These are phyloP conservation scores for Lepidurus packardi DNA, from an alignment of 1,140 invertebrate genomes.

Conservation along the genomic window DNA sequence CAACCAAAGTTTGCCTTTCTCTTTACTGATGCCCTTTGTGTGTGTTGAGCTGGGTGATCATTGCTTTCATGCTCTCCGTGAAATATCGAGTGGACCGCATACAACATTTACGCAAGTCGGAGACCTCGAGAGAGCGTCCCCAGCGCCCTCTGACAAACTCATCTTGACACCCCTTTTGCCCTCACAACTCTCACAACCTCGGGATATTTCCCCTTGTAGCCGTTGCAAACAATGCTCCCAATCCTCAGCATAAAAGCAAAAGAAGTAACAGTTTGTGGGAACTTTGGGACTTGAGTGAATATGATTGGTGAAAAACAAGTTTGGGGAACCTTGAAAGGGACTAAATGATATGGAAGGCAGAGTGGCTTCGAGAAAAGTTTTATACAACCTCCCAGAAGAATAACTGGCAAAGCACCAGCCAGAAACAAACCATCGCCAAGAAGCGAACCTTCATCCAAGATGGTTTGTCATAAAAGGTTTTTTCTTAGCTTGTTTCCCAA, in stretches of 20 bases:
- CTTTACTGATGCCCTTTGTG: background rate
- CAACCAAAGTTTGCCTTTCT: conserved; percentile 7
- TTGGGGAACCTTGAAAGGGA: too few species aligned
- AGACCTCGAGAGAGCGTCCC: background rate
- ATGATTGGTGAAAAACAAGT: too few species aligned
- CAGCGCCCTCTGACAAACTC: background rate
- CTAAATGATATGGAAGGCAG: too few species aligned
- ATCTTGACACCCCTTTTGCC: conserved; percentile 3
- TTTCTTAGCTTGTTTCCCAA: too few species aligned
- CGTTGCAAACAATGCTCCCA: background rate
- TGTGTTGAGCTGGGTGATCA: background rate
- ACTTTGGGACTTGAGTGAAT: too few species aligned
- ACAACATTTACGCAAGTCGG: background rate
- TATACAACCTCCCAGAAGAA: too few species aligned
- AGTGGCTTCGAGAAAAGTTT: too few species aligned
- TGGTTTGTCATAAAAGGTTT: too few species aligned
- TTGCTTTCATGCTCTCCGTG: background rate
- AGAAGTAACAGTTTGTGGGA: too few species aligned
- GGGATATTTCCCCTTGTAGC: background rate
- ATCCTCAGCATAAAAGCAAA: background rate
- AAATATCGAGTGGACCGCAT: background rate
- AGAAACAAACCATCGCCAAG: too few species aligned
- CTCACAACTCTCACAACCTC: background rate
- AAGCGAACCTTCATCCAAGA: too few species aligned
- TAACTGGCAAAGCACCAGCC: too few species aligned